These are phyloP conservation scores for Stomatorhinus walkeri DNA, from an alignment of 2,797 vertebrate species.

Conservation along the genomic window DNA sequence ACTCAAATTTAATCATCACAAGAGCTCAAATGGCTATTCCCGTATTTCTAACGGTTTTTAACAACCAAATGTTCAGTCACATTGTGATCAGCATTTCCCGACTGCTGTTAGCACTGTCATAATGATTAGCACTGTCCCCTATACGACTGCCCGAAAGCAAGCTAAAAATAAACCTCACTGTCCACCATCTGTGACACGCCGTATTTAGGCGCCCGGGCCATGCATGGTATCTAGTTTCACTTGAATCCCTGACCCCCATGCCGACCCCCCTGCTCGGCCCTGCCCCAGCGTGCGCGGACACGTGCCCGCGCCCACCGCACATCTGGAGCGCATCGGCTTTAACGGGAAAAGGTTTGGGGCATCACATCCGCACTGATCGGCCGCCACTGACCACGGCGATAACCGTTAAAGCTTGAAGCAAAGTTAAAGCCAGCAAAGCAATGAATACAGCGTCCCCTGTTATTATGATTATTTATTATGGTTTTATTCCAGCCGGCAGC, in stretches of 20 bases:
- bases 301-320: not conserved
- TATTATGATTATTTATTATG: not conserved
- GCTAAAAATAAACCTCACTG: not conserved
- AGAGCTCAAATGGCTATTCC: not conserved
- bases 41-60: not conserved
- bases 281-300: not conserved
- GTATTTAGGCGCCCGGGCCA: not conserved
- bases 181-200: not conserved
- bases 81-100: not conserved
- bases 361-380: not conserved
- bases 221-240: not conserved
- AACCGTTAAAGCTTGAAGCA: not conserved
- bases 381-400: not conserved
- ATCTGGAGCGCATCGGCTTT: not conserved
- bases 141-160: not conserved
- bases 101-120: not conserved
- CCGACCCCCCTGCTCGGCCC: not conserved
- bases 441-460: not conserved
- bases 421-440: not conserved
- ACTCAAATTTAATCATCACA: not conserved
- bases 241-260: not conserved
- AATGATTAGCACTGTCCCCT: not conserved
- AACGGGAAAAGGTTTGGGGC: not conserved
- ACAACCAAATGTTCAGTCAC: not conserved
- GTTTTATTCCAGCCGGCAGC: not conserved